Evolutionary conservation across 1,140 invertebrate genomes (phyloP).

Genomic region (Drosophila kikkawai): DNA sequence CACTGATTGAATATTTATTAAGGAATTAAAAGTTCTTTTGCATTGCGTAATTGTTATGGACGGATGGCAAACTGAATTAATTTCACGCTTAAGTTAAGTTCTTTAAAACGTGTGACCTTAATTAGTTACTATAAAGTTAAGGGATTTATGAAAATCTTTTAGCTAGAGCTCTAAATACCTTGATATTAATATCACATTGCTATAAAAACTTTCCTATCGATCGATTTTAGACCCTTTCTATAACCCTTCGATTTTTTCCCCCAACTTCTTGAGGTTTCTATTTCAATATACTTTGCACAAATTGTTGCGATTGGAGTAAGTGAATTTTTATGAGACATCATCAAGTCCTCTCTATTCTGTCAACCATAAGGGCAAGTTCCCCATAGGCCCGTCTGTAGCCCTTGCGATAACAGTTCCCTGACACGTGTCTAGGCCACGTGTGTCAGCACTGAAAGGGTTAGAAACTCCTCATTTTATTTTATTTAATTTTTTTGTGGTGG

Average conservation of each 20-base stretch:
- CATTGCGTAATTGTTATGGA: conserved; percentile 7
- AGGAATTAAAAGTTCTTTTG: conserved; percentile 8
- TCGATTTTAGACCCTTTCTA: not conserved
- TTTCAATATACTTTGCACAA: conserved; percentile 23
- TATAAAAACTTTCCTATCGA: not conserved
- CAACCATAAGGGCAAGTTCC: conserved; percentile 36
- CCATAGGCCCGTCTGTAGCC: conserved; percentile 39
- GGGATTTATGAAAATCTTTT: not conserved
- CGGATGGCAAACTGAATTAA: not conserved
- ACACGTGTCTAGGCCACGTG: conserved; percentile 73
- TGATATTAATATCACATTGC: too few species aligned
- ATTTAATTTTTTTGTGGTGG: conserved; percentile 40
- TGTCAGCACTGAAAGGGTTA: conserved; percentile 42
- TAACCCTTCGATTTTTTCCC: conserved; percentile 4
- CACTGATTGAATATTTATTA: conserved; percentile 32
- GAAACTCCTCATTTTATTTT: conserved; percentile 18
- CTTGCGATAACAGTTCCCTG: conserved; percentile 62
- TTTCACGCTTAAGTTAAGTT: not conserved
- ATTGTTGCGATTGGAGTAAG: conserved; percentile 49
- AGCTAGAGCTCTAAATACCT: too few species aligned
- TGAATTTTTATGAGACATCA: conserved; percentile 76
- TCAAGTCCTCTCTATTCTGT: conserved; percentile 30
- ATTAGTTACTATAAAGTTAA: not conserved
- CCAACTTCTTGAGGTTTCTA: conserved; percentile 3
- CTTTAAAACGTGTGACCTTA: not conserved